phyloP scores from a whole-genome alignment of 2,888 invertebrate species.

The Auanema sp. region DNA sequence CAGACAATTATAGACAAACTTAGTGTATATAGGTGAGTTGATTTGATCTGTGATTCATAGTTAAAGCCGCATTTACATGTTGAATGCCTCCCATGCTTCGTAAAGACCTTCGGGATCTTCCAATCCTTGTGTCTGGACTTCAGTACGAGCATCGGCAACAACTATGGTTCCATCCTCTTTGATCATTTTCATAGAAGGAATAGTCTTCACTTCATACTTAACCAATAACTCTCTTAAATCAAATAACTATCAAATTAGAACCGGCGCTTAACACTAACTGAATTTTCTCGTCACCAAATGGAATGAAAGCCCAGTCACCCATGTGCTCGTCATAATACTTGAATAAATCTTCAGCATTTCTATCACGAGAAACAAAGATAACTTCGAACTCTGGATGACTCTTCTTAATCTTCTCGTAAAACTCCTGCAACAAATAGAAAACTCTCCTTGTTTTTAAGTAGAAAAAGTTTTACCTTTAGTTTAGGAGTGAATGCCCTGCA shows the following conservation, averaged over 20 bases:
- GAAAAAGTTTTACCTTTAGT: slow-evolving; percentile 36
- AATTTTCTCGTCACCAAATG: slow-evolving; percentile 54
- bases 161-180: slow-evolving; percentile 66
- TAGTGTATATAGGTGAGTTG: too few species aligned
- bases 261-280: slow-evolving; percentile 49
- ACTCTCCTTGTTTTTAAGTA: too few species aligned
- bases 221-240: slow-evolving; percentile 34
- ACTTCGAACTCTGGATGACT: slow-evolving; percentile 58
- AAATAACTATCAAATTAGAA: too few species aligned
- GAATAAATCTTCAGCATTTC: slow-evolving; percentile 43
- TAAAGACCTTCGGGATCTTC: slow-evolving; percentile 33
- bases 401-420: slow-evolving; percentile 52
- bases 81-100: slow-evolving; percentile 44
- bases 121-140: slow-evolving; percentile 61
- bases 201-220: slow-evolving; percentile 59
- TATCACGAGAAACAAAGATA: slow-evolving; percentile 59
- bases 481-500: slow-evolving; percentile 62
- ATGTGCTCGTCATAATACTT: slow-evolving; percentile 58
- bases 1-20: too few species aligned
- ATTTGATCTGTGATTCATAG: too few species aligned
- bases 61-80: too few species aligned
- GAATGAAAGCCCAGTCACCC: slow-evolving; percentile 56
- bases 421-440: too few species aligned
- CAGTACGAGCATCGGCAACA: slow-evolving; percentile 66
- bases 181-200: slow-evolving; percentile 67